Evolutionary conservation across 2,113 vertebrate genomes (phyloP), one percentile per base, ranked within the genome.

Genomic region (Prietella phreatophila): DNA sequence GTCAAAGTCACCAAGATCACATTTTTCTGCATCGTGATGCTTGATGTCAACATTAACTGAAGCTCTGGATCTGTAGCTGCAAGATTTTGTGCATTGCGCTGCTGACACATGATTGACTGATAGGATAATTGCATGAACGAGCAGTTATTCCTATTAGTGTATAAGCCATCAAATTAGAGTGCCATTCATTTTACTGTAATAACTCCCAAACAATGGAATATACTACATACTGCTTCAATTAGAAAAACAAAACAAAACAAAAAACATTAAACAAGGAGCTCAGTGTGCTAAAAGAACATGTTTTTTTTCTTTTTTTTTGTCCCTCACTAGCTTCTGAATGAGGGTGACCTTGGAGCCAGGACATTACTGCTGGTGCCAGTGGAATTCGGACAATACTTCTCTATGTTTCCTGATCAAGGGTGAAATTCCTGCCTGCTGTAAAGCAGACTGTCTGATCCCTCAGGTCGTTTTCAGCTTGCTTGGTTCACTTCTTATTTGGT

Each of bases 21-120:
- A 10, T 67, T 27, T 50, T 47, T 53, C 56, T 27, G 33, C 80
- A 39, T 36, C 30, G 55, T 60, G 19, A 36, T 39, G 55, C 25
- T 33, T 60, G 56, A 82, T 42, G 61, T 20, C 33, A 81, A 81
- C n/a, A 10, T 30, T 56, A 81, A 55, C 78, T 82, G 19, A 50
- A n/a, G 60, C 39, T 30, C 14, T n/a, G 22, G 82, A 47, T 36
- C n/a, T 63, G 80, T 50, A 83, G n/a, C 25, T 83, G 25, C 36
- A 42, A 27, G 30, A 47, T 15, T 63, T n/a, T 47, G 0, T 65
- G 42, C 14, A 67, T 47, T 50, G 61, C 0, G 4, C 42, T 67
- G 58, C 56, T 83, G 60, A 25, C 36, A 15, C 39, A 17, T 67
- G 39, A 84, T 84, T 84, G 56, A 61, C 76, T 80, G 80, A 67